A percentile compares a stretch with the other conserved stretches of the same genome.
These are phyloP conservation scores for Spilosoma lubricipeda DNA, from an alignment of 2,888 invertebrate genomes.

Conservation along the genomic window DNA sequence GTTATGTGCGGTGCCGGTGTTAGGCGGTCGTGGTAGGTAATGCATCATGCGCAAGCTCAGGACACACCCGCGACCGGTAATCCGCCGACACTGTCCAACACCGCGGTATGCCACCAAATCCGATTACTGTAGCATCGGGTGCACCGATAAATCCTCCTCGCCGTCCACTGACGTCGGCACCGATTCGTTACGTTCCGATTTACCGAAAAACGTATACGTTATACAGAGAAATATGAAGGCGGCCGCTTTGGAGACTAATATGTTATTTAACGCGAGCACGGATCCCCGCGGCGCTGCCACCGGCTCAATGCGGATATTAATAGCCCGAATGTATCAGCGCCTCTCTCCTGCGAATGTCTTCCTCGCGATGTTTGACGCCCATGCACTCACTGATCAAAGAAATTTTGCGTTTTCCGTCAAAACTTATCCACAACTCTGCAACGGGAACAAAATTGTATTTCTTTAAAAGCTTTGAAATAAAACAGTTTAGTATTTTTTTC, in stretches of 20 bases:
- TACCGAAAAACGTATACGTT: slow-evolving; percentile 72
- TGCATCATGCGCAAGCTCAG: slow-evolving; percentile 11
- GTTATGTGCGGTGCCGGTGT: slow-evolving; percentile 5
- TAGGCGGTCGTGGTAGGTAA: slow-evolving; percentile 1
- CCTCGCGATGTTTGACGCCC: slow-evolving; percentile 48
- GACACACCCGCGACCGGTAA: slow-evolving; percentile 6
- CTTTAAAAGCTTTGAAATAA: neutral
- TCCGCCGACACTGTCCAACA: slow-evolving; percentile 17
- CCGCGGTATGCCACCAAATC: slow-evolving; percentile 59
- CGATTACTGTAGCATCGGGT: slow-evolving; percentile 77
- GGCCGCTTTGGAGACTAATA: slow-evolving; percentile 81
- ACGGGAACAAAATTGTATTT: neutral
- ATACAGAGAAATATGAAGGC: slow-evolving; percentile 76
- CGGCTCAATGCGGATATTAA: slow-evolving; percentile 80
- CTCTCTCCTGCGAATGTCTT: slow-evolving; percentile 69
- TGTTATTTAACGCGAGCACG: slow-evolving; percentile 77
- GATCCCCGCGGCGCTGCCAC: slow-evolving; percentile 79
- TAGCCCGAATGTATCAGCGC: slow-evolving; percentile 75
- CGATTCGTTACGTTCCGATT: slow-evolving; percentile 80
- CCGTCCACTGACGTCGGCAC: slow-evolving; percentile 73
- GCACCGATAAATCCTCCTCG: slow-evolving; percentile 78
- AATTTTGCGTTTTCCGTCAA: neutral
- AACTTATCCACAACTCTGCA: neutral
- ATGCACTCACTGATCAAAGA: neutral
- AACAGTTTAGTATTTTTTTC: neutral